A percentile compares a stretch with the other conserved stretches of the same genome.
Conservation (phyloP, 2,113 vertebrate genomes). For the Synodontis membranacea region DNA sequence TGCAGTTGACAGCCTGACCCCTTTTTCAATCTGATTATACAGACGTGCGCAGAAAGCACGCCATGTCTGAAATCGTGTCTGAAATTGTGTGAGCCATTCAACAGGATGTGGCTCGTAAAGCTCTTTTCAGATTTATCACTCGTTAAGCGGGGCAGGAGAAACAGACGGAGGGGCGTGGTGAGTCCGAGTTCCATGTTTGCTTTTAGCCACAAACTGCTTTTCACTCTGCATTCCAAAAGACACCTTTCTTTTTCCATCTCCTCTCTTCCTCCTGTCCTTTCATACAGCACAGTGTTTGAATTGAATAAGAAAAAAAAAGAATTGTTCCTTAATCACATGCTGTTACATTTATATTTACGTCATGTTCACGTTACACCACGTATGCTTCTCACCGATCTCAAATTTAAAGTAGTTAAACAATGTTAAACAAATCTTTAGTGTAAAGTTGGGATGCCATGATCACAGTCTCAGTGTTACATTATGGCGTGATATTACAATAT, state of each 20-base stretch:
- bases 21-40: background rate
- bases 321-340: too few species aligned
- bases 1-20: background rate
- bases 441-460: background rate
- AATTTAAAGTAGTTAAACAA: background rate
- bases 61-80: constrained; percentile 46
- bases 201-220: constrained; percentile 62
- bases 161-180: constrained; percentile 62
- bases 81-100: constrained; percentile 42
- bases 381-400: background rate
- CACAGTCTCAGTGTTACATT: too few species aligned
- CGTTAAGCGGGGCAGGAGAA: constrained; percentile 43
- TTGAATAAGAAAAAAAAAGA: too few species aligned
- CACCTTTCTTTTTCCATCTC: constrained; percentile 43
- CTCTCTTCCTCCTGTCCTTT: background rate
- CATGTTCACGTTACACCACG: too few species aligned
- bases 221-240: constrained; percentile 54
- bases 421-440: background rate
- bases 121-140: constrained; percentile 50
- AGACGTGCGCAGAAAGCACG: constrained; percentile 1
- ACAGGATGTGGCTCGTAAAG: constrained; percentile 54
- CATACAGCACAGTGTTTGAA: background rate
- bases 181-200: constrained; percentile 58
- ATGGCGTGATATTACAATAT: background rate
- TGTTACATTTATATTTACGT: too few species aligned